A percentile compares a stretch with the other conserved stretches of the same genome.
phyloP scores from a whole-genome alignment of 2,797 vertebrate genomes.

The Notolepis coatsorum region DNA sequence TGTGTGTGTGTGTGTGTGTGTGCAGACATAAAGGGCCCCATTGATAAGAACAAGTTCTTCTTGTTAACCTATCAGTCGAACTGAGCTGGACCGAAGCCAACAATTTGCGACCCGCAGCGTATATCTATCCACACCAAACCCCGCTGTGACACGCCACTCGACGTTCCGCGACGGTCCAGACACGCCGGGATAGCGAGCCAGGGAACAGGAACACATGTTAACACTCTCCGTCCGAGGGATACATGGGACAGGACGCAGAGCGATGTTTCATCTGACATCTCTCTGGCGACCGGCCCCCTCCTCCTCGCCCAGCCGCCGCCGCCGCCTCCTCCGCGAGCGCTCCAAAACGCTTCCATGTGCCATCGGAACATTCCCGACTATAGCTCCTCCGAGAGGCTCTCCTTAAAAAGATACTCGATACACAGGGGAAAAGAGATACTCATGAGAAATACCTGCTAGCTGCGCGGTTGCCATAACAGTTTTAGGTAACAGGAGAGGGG shows the following conservation, averaged over 20 bases:
- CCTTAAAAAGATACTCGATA: constrained; percentile 66
- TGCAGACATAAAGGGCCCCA: constrained; percentile 79
- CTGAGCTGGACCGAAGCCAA: constrained; percentile 70
- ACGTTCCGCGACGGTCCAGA: constrained; percentile 41
- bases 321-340: constrained; percentile 15
- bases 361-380: constrained; percentile 54
- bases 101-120: constrained; percentile 60
- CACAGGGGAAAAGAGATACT: constrained; percentile 74
- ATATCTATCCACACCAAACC: constrained; percentile 66
- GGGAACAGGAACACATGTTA: constrained; percentile 72
- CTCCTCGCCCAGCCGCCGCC: background rate
- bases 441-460: constrained; percentile 80
- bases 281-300: constrained; percentile 52
- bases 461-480: constrained; percentile 53
- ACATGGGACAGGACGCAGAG: constrained; percentile 73
- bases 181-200: constrained; percentile 24
- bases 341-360: constrained; percentile 79
- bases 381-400: constrained; percentile 55
- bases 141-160: constrained; percentile 63
- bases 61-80: constrained; percentile 81
- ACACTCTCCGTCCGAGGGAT: constrained; percentile 71
- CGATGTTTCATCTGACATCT: constrained; percentile 70
- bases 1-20: constrained; percentile 41
- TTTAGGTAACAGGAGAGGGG: constrained; percentile 64
- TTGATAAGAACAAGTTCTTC: constrained; percentile 87